Evolutionary conservation across 2,888 invertebrate genomes (phyloP), one percentile per base, ranked within the genome.

Genomic region (Drosophila melanosoma): DNA sequence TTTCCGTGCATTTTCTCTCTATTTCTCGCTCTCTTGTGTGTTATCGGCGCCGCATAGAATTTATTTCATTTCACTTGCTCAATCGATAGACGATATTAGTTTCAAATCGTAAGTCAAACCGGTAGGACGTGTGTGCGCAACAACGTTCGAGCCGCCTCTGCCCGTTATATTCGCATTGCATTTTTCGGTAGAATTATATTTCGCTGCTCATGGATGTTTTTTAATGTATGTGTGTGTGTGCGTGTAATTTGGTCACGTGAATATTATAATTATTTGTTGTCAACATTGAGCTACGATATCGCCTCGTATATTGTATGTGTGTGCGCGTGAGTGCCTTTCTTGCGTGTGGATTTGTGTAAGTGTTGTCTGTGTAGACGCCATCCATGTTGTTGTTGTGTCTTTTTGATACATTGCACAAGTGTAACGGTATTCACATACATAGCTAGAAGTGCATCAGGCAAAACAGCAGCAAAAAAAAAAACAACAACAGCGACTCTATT

Each of bases 351-450:
- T 71, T 74, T 54, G 74, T 87, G 71, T 84, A 70, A 81, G 87
- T 89, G 79, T 65, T 67, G 86, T 90, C 72, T 76, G 74, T 70
- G 73, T 75, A 62, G 69, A 67, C 62, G 69, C 57, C 68, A 65
- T 45, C 48, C 15, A 57, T 51, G 40, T 51, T 69, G 63, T 62
- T 73, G 76, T 60, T 68, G 58, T 71, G 82, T 82, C 83, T 88
- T 83, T 83, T 86, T 36, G 76, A 58, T 74, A 81, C 87, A 90
- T 89, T 90, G 90, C 91, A 87, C 91, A 87, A 87, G 90, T 90
- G 90, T 88, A 90, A 86, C 86, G 83, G 91, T 79, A 82, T 84
- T 70, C 77, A 42, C 36, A 54, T 36, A n/a, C 54, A 77, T 71
- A 75, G 74, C 64, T 71, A 87, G 77, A 85, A 87, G 73, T 85